Evolutionary conservation across 2,888 invertebrate species (phyloP).

Genomic region (Teleiodes luculella): DNA sequence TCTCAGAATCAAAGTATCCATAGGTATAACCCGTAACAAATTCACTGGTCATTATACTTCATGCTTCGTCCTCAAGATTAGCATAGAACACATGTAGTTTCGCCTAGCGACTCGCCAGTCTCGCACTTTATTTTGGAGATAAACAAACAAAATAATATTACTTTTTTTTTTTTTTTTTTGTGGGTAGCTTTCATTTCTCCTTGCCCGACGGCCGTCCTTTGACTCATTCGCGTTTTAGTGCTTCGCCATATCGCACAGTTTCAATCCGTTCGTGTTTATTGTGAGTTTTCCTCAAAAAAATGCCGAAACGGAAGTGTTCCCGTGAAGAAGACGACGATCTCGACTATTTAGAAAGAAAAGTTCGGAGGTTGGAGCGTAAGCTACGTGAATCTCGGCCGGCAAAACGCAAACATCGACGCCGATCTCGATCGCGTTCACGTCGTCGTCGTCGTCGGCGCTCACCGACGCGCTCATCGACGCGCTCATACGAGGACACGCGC

Average conservation of each 20-base stretch:
- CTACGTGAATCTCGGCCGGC: no score
- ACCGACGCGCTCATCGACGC: no score
- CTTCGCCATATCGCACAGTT: neutral
- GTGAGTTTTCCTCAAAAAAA: neutral
- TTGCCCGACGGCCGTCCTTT: no score
- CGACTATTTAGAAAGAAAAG: no score
- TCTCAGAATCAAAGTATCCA: no score
- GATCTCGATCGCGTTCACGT: no score
- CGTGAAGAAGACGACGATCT: neutral
- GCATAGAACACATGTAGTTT: neutral
- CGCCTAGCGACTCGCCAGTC: neutral
- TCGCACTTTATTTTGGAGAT: neutral
- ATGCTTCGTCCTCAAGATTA: constrained; percentile 3
- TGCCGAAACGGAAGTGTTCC: neutral
- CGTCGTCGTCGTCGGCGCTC: no score
- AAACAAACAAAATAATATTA: neutral
- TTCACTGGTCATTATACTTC: neutral
- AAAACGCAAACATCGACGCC: no score
- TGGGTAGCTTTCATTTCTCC: neutral
- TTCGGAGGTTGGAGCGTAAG: no score
- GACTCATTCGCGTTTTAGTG: neutral
- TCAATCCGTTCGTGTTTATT: neutral
- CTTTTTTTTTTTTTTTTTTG: neutral
- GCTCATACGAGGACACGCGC: no score
- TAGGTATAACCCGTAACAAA: no score